Evolutionary conservation across 2,888 invertebrate genomes (phyloP).

Genomic region (Torymus auratus): DNA sequence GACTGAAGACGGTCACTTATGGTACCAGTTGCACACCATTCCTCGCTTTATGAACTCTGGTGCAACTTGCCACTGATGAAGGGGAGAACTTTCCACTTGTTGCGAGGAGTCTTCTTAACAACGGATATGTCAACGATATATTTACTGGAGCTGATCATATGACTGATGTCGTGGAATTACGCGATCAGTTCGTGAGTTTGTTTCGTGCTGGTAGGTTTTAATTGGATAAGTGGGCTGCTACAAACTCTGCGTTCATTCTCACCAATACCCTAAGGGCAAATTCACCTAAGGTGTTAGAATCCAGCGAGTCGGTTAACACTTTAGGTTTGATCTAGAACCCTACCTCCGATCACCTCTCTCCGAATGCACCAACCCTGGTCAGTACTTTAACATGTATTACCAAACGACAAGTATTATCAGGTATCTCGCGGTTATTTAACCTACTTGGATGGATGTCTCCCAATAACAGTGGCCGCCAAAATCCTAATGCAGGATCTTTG

Average conservation of each 20-base stretch:
- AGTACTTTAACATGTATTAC: neutral
- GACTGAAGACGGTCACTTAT: neutral
- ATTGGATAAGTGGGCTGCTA: neutral
- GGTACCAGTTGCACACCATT: neutral
- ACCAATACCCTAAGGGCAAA: neutral
- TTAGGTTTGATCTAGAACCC: neutral
- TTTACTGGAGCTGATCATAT: neutral
- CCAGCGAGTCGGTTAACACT: neutral
- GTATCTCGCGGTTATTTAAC: neutral
- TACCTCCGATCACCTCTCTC: neutral
- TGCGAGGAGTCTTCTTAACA: neutral
- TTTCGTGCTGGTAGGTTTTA: neutral
- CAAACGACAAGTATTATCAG: neutral
- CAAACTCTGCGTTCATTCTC: neutral
- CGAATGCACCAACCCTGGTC: neutral
- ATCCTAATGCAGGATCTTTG: conserved; percentile 6
- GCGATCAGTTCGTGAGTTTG: neutral
- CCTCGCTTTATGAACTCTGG: no score
- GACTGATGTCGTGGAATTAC: neutral
- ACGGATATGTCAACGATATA: neutral
- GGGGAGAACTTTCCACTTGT: neutral
- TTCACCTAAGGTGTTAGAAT: neutral
- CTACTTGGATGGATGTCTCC: neutral
- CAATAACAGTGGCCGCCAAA: neutral
- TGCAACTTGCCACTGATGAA: no score